Base-by-base conservation (phyloP, 2,113 vertebrate species). In the Spilogale gracilis region DNA sequence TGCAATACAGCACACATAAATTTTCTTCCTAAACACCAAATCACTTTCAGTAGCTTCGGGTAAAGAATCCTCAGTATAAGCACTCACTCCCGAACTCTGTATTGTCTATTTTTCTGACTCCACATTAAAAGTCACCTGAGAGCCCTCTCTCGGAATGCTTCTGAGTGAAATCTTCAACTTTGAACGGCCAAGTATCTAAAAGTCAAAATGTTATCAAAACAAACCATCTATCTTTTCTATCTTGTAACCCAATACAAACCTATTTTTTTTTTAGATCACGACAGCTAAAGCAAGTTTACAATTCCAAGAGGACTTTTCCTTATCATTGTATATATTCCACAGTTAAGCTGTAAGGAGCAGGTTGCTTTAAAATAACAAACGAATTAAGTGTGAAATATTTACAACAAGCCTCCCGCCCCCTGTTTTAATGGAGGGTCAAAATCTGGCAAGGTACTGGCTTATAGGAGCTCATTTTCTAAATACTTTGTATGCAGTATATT, bases 311-410 rank as follows among this genome's bases (percentile, higher is more conserved):
- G 93, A 95, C 94, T 97, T 97, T 92, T 95, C 52, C 97, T 97
- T 98, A 97, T 98, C 98, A 63, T 89, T 95, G 96, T 97, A 82
- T 97, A 97, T 96, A 96, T 95, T 91, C 61, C 95, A 85, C 97
- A 74, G 94, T 93, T 96, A 90, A 95, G 82, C 94, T 97, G 81
- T 91, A 85, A 98, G 90, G 85, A 95, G 88, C 13, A 13, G 61
- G 71, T 54, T 85, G 89, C 96, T 96, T 98, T 97, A 97, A 98
- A 98, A 98, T 74, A 97, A 97, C 98, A 98, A 96, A 98, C 97
- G 94, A 98, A 98, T 98, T 97, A 97, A 98, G 98, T 96, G 96
- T 97, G 98, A 98, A 97, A 97, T 97, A 97, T 98, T 98, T 98
- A 97, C 97, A 96, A 95, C 95, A 89, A 97, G 83, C 56, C 52